These are phyloP conservation scores for Bettongia penicillata DNA, from an alignment of 2,113 vertebrate genomes.

Conservation along the genomic window DNA sequence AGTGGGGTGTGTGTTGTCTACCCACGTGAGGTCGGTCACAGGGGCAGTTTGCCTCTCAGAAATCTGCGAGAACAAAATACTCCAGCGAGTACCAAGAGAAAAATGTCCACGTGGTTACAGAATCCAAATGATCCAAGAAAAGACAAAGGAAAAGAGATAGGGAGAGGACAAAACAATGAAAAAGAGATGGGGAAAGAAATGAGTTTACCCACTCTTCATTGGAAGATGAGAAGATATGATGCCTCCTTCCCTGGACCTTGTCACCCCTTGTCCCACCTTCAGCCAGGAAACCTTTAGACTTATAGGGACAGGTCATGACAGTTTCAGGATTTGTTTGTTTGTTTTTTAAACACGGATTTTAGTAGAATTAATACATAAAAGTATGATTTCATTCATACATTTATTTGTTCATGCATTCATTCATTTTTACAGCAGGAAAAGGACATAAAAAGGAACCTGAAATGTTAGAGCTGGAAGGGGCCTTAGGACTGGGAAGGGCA, in stretches of 20 bases:
- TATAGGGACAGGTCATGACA: neutral
- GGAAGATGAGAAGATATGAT: neutral
- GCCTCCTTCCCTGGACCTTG: neutral
- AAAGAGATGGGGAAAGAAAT: neutral
- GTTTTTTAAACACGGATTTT: neutral
- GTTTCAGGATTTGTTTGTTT: neutral
- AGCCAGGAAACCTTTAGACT: neutral
- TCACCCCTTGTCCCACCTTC: neutral
- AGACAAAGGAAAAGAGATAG: constrained; percentile 65
- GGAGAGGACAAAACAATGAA: constrained; percentile 35
- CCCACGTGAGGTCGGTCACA: constrained; percentile 50
- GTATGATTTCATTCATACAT: neutral
- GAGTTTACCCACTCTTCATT: neutral
- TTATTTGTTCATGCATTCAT: neutral
- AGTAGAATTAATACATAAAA: neutral
- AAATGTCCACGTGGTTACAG: neutral
- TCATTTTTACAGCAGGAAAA: neutral
- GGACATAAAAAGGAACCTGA: neutral
- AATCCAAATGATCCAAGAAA: constrained; percentile 29
- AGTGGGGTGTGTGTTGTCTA: constrained; percentile 50
- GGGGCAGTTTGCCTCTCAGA: constrained; percentile 32
- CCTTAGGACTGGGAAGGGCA: neutral
- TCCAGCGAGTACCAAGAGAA: neutral
- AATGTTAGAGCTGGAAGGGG: neutral
- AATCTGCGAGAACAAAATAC: constrained; percentile 34